Base-by-base conservation (phyloP, 2,797 vertebrate species). In the Tapera naevia region DNA sequence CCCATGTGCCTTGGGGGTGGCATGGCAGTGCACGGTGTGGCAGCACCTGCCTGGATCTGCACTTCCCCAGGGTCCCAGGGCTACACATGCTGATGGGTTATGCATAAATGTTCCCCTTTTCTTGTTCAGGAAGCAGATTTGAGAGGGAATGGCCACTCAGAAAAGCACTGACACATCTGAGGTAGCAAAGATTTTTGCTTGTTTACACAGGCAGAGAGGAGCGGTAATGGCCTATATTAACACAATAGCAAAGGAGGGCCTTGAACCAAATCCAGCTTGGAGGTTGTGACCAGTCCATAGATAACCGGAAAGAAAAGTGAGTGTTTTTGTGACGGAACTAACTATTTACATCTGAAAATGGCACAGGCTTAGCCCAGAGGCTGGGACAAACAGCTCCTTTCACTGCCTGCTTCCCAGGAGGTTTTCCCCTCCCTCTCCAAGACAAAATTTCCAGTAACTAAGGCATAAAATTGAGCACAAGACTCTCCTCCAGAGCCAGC, bases 331-430 rank as follows among this genome's bases (percentile, higher is more conserved):
- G 8, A 30, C 0, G 0, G 72, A 93, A 79, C 32, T 92, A 58
- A 79, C 62, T 86, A 86, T 91, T 95, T 92, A 94, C 87, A 89
- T 94, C 70, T 92, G 87, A 96, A 94, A 95, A 92, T 62, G 91
- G 73, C 51, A 72, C 28, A 93, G 66, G 70, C 70, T 43, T 94
- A 81, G 73, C 54, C 80, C 23, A 0, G 69, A 88, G 85, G 35
- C 66, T 75, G 32, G 35, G 66, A 92, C 87, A 91, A 95, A 84
- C 70, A 89, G 24, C 39, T 79, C 18, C 45, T 88, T 96, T 91
- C 75, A 92, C 70, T 93, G 89, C 25, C 33, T 78, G 78, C 82
- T 89, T 88, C 82, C 82, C 56, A 19, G 17, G 73, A 94, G 85
- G 27, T 45, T 69, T 88, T 79, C 43, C 23, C 14, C 51, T 89